phyloP scores from a whole-genome alignment of 2,888 invertebrate species.

The Perithous albicinctus region DNA sequence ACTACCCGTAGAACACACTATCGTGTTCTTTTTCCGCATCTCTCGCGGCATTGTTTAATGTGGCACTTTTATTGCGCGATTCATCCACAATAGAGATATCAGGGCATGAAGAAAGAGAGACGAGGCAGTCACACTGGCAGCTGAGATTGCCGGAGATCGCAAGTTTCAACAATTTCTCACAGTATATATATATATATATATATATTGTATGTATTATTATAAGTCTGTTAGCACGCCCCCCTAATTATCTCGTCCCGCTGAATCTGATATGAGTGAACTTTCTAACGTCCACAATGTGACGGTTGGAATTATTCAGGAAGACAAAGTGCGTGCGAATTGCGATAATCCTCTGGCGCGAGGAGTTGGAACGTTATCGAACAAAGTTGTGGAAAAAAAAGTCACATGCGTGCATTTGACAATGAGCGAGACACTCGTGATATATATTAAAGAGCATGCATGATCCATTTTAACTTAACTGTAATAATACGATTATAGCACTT shows the following conservation, averaged over 20 bases:
- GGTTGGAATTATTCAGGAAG: slow-evolving; percentile 37
- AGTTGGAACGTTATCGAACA: slow-evolving; percentile 29
- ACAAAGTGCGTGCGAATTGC: slow-evolving; percentile 50
- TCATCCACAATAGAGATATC: slow-evolving; percentile 33
- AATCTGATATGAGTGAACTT: slow-evolving; percentile 30
- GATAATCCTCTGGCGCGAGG: slow-evolving; percentile 13
- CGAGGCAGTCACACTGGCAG: neutral
- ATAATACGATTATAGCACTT: slow-evolving; percentile 45
- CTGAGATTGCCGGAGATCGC: slow-evolving; percentile 30
- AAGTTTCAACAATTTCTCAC: slow-evolving; percentile 27
- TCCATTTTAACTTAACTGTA: slow-evolving; percentile 28
- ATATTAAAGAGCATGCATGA: slow-evolving; percentile 39
- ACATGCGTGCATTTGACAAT: slow-evolving; percentile 17
- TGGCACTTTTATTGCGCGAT: slow-evolving; percentile 53
- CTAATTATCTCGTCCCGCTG: slow-evolving; percentile 40
- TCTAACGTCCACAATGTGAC: slow-evolving; percentile 17
- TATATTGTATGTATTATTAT: slow-evolving; percentile 34
- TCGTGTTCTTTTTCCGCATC: neutral
- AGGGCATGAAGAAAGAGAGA: neutral
- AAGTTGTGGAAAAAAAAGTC: slow-evolving; percentile 27
- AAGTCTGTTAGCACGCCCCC: slow-evolving; percentile 31
- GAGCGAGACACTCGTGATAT: slow-evolving; percentile 16
- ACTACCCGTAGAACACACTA: neutral
- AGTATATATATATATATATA: no score
- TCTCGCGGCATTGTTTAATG: slow-evolving; percentile 47